Evolutionary conservation across 2,113 vertebrate species (phyloP).

Genomic region (Mus spicilegus): DNA sequence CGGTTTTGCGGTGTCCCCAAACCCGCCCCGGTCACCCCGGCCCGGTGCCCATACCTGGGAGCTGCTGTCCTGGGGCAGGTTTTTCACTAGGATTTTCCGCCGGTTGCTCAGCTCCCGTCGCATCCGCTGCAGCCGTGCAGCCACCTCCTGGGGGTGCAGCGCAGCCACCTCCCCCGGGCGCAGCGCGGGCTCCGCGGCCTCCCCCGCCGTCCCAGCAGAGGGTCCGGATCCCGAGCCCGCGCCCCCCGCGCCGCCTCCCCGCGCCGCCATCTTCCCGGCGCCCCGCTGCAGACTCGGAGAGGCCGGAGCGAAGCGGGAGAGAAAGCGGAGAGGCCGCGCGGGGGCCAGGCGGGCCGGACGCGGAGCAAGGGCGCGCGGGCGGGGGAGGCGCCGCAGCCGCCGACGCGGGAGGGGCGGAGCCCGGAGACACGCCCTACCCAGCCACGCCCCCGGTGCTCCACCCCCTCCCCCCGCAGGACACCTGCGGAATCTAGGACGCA

Average conservation of each 20-base stretch:
- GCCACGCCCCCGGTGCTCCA: slow-evolving; percentile 21
- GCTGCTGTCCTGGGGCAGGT: slow-evolving; percentile 93
- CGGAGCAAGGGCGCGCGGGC: slow-evolving; percentile 17
- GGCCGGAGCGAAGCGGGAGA: slow-evolving; percentile 43
- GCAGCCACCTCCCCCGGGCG: not conserved
- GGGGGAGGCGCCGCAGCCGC: slow-evolving; percentile 59
- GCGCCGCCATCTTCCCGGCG: slow-evolving; percentile 71
- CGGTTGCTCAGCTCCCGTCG: slow-evolving; percentile 95
- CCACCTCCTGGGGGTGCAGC: slow-evolving; percentile 90
- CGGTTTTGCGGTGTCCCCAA: not conserved
- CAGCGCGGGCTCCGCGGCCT: slow-evolving; percentile 61
- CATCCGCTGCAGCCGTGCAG: slow-evolving; percentile 91
- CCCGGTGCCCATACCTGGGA: slow-evolving; percentile 90
- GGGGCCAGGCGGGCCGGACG: slow-evolving; percentile 48
- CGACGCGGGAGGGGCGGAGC: slow-evolving; percentile 57
- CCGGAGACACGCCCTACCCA: slow-evolving; percentile 67
- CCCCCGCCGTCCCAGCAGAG: slow-evolving; percentile 24
- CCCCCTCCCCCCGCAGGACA: not conserved
- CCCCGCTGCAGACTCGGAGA: slow-evolving; percentile 55
- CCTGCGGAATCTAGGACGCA: not conserved
- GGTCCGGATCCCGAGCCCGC: slow-evolving; percentile 48
- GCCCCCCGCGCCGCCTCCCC: slow-evolving; percentile 44
- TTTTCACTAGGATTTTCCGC: slow-evolving; percentile 95
- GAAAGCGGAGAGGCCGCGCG: slow-evolving; percentile 46
- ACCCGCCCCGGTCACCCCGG: not conserved